Evolutionary conservation across 2,797 vertebrate genomes (phyloP).

Genomic region (Cuniculus paca): DNA sequence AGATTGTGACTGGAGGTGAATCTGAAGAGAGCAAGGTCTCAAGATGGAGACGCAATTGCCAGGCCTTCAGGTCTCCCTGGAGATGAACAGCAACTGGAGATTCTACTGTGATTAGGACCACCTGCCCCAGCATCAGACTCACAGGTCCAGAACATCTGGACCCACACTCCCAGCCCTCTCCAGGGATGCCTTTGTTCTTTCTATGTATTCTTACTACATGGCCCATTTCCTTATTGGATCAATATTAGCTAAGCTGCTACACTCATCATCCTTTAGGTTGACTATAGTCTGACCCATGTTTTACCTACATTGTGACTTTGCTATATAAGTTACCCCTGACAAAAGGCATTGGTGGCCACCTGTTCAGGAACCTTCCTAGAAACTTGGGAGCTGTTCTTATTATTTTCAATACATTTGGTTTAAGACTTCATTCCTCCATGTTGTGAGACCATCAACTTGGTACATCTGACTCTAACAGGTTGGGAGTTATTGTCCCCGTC

Average conservation of each 20-base stretch:
- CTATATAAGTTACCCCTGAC: not conserved
- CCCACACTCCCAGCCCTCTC: not conserved
- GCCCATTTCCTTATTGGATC: not conserved
- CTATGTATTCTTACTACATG: not conserved
- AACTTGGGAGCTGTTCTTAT: not conserved
- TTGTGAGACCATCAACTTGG: not conserved
- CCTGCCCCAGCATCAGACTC: not conserved
- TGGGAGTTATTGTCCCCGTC: not conserved
- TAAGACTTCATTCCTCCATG: not conserved
- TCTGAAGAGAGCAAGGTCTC: not conserved
- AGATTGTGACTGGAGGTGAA: not conserved
- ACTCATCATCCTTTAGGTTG: not conserved
- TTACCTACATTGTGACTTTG: not conserved
- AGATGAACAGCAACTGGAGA: not conserved
- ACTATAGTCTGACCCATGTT: not conserved
- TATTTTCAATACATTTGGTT: not conserved
- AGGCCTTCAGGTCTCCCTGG: not conserved
- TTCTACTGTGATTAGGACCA: not conserved
- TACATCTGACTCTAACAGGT: not conserved
- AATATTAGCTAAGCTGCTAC: not conserved
- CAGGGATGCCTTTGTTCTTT: not conserved
- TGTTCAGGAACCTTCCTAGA: not conserved
- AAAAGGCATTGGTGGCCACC: not conserved
- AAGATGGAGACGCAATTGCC: not conserved
- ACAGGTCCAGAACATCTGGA: not conserved